Conservation (phyloP, 2,113 vertebrate genomes). For the Craseonycteris thonglongyai region DNA sequence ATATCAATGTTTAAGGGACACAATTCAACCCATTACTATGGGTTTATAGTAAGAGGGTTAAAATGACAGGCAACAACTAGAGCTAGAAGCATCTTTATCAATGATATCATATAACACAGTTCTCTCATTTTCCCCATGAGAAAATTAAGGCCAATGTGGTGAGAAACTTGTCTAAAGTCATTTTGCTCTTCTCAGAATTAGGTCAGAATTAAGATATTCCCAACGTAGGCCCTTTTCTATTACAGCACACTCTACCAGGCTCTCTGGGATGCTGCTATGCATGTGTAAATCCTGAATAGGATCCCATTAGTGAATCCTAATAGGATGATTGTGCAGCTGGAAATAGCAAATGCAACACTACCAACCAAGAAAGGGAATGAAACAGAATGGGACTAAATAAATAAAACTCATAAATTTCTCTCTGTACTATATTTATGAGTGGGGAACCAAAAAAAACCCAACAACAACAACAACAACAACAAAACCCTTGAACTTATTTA, state of each 20-base stretch:
- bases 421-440: background rate
- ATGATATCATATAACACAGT: background rate
- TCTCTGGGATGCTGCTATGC: background rate
- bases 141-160: background rate
- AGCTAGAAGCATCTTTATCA: background rate
- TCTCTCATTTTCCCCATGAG: background rate
- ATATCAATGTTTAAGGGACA: background rate
- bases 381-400: background rate
- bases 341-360: background rate
- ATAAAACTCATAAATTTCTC: background rate
- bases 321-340: background rate
- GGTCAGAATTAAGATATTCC: background rate
- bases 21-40: background rate
- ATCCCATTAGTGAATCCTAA: background rate
- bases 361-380: background rate
- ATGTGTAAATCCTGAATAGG: background rate
- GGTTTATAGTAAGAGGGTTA: background rate
- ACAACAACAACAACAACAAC: too few relatives aligned
- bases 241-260: background rate
- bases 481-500: too few relatives aligned
- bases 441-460: too few relatives aligned
- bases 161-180: background rate
- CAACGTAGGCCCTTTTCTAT: background rate
- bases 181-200: background rate
- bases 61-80: background rate